Evolutionary conservation across 2,797 vertebrate genomes (phyloP), one percentile per base, ranked within the genome.

Genomic region (Mormyrus hasselquistii): DNA sequence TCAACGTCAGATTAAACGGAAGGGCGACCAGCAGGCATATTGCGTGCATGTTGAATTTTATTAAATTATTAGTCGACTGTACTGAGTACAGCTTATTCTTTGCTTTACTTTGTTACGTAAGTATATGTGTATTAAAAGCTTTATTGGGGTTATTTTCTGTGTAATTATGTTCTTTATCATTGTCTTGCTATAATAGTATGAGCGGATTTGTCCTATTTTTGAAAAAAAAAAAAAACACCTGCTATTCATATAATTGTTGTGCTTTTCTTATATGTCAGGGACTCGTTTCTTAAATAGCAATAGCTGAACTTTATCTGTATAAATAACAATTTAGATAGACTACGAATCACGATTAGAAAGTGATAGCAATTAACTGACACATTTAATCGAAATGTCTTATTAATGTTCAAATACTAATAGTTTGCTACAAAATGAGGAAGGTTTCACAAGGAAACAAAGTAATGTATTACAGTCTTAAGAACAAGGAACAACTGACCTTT

Each of bases 401-500:
- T 82, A 82, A 82, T n/a, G 76, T n/a, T n/a, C 41, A 47, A 82
- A 82, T 14, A 29, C 38, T 1, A 69, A 69, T 10, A 44, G 73
- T 44, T 44, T 47, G n/a, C 73, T 79, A n/a, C 73, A 79, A 79
- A 79, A 19, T 79, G 16, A 79, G 3, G 76, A 82, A 9, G 38
- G 16, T 82, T 44, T 82, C 76, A 82, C 41, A 10, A 82, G 76
- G 29, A 82, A 44, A 82, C 41, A 82, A 19, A n/a, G 76, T 22
- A 47, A 82, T 44, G 44, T 44, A 47, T n/a, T 47, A 82, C 76
- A 22, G 38, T 82, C 76, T 82, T 82, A 82, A 82, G 76, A 47
- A 47, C 41, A n/a, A 82, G 76, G 76, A 82, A 82, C 76, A 82
- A 82, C 76, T 82, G 76, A 82, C 76, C 41, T 47, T 82, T 47